Evolutionary conservation across 92 coral and sea anemone genomes (phyloP), one percentile per base, ranked within the genome.

Genomic region (Bergia sp.): DNA sequence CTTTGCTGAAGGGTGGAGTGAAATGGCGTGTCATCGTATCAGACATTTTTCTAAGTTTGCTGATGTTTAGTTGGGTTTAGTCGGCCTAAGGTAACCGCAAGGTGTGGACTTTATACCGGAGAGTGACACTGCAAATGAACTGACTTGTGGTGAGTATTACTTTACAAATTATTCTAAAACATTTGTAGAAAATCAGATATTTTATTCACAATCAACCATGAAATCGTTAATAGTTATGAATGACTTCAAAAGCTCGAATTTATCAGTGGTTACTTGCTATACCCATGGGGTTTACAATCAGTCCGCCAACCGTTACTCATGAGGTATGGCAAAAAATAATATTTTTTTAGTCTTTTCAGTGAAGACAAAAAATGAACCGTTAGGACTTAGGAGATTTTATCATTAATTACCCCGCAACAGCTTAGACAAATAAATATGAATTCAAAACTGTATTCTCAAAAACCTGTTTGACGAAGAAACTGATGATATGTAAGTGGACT

Each of bases 1-100:
- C 77, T 79, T 44, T 72, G 87, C 66, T 67, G 66, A 84, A 84
- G 87, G 87, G 87, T 84, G 87, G 87, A 84, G 87, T 84, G 87
- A 37, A 84, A 84, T 84, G 87, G 87, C 87, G 87, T 84, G 66
- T 84, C 77, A 37, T n/a, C 61, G 71, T 49, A 71, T 29, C 41
- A 79, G 64, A 79, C 64, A 79, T 2, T 76, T 29, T 79, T 84
- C 78, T 45, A 45, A 47, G 39, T 20, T 47, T 81, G 71, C 9
- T 81, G 53, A 12, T 44, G 65, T 21, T 71, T 45, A 45, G 10
- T 38, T 36, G 53, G 13, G 79, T 71, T 47, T 84, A 84, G 65
- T 72, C 44, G 43, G 45, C 4, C 21, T 37, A 44, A 44, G 64
- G 13, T 18, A 84, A 47, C 78, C 12, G 3, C 36, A 12, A 37